A percentile compares a stretch with the other conserved stretches of the same genome.
phyloP scores from a whole-genome alignment of 2,113 vertebrate genomes.

The Danionella cerebrum region DNA sequence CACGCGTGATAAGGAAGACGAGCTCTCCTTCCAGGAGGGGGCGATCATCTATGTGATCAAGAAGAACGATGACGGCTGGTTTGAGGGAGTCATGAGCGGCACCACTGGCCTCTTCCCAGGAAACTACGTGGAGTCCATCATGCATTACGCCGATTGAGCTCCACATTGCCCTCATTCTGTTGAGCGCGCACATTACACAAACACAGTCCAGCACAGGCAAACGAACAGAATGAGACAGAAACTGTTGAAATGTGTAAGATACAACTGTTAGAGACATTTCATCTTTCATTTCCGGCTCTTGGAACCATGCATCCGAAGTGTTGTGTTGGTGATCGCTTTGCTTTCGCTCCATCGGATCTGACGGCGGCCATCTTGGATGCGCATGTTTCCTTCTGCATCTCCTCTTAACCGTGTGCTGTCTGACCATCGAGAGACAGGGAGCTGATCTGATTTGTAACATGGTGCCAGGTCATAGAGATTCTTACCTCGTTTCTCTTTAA shows the following conservation, averaged over 20 bases:
- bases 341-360: background rate
- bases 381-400: background rate
- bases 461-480: background rate
- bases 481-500: background rate
- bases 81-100: conserved; percentile 92
- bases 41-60: conserved; percentile 99
- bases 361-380: background rate
- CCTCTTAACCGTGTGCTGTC: background rate
- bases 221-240: background rate
- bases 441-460: background rate
- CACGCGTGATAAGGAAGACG: conserved; percentile 90
- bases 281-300: conserved; percentile 45
- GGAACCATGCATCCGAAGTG: conserved; percentile 3
- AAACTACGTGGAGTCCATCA: conserved; percentile 98
- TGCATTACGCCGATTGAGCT: conserved; percentile 95
- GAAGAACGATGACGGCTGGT: conserved; percentile 99
- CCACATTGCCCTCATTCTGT: background rate
- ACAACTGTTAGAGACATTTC: conserved; percentile 40
- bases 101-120: conserved; percentile 97
- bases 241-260: conserved; percentile 48
- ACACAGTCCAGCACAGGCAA: background rate
- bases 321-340: background rate
- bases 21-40: conserved; percentile 97
- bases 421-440: conserved; percentile 1
- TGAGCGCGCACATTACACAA: background rate